Percentiles rank a stretch among this genome's conserved stretches.
phyloP scores from a whole-genome alignment of 2,113 vertebrate species.

The Salminus brasiliensis region DNA sequence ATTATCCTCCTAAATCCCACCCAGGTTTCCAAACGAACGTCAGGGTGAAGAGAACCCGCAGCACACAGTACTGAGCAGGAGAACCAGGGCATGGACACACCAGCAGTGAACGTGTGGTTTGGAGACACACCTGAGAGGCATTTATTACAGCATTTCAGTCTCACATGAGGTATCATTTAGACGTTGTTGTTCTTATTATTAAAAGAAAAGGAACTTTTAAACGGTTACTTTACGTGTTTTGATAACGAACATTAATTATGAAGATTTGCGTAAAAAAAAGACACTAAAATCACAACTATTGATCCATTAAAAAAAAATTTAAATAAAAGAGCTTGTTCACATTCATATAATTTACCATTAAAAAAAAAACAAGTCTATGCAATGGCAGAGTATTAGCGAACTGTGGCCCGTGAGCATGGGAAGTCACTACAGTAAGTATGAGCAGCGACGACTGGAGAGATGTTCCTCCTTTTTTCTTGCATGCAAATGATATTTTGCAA shows the following conservation, averaged over 20 bases:
- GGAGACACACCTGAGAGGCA: constrained; percentile 1
- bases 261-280: not conserved
- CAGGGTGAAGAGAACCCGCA: constrained; percentile 26
- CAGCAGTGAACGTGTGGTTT: constrained; percentile 30
- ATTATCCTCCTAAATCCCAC: too few relatives aligned
- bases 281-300: not conserved
- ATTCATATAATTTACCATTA: constrained; percentile 36
- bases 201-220: not conserved
- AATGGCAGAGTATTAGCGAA: constrained; percentile 43
- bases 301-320: not conserved
- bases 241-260: constrained; percentile 2
- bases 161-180: not conserved
- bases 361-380: constrained; percentile 57
- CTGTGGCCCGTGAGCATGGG: constrained; percentile 12
- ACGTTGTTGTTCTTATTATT: not conserved
- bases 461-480: constrained; percentile 41
- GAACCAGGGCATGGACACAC: constrained; percentile 31
- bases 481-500: constrained; percentile 26
- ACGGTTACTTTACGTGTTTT: not conserved
- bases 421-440: not conserved
- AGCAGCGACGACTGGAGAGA: not conserved
- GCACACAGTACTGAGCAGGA: not conserved
- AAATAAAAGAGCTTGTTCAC: constrained; percentile 10
- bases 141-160: constrained; percentile 10
- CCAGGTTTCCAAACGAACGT: not conserved